phyloP scores from a whole-genome alignment of 2,113 vertebrate species.

The Rhea americana region DNA sequence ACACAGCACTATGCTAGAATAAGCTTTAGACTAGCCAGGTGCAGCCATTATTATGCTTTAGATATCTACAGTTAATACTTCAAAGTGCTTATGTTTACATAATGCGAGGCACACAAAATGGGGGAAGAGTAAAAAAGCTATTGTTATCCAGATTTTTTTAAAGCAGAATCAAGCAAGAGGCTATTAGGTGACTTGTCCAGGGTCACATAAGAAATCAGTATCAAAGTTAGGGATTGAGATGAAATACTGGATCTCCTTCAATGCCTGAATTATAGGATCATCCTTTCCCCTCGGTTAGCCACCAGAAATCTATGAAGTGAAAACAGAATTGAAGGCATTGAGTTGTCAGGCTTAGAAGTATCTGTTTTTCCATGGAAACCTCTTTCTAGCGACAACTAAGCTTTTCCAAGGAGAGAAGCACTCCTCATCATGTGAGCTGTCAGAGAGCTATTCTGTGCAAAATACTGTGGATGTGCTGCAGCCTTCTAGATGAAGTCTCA shows the following conservation, averaged over 20 bases:
- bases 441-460: neutral
- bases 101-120: neutral
- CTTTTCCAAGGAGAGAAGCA: neutral
- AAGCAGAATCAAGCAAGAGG: neutral
- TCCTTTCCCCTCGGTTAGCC: neutral
- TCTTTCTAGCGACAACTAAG: constrained; percentile 1
- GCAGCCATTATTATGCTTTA: neutral
- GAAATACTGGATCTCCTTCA: neutral
- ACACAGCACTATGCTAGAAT: fast-evolving
- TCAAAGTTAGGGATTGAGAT: neutral
- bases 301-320: constrained; percentile 2
- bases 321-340: neutral
- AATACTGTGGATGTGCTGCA: neutral
- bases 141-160: neutral
- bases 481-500: neutral
- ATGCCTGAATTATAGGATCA: neutral
- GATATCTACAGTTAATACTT: neutral
- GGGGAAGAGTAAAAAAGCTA: neutral
- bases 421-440: neutral
- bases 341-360: constrained; percentile 14
- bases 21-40: neutral
- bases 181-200: neutral
- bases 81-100: neutral
- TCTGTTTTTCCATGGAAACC: constrained; percentile 44
- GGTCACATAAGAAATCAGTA: neutral